Evolutionary conservation across 1,140 invertebrate genomes (phyloP).

Genomic region (Penaeus indicus): DNA sequence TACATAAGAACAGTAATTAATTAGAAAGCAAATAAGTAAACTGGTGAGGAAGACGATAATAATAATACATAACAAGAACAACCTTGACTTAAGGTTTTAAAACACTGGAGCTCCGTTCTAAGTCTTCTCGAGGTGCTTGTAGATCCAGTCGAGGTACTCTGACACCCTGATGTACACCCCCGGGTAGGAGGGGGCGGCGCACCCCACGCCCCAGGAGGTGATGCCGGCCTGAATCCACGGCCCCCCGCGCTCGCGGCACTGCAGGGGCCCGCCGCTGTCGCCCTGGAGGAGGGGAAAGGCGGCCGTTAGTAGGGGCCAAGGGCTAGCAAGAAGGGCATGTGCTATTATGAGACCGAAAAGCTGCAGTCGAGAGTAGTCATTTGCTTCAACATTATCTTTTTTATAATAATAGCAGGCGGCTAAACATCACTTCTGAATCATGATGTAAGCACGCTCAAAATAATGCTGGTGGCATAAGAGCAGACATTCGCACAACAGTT

Average conservation of each 20-base stretch:
- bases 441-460: too few species aligned
- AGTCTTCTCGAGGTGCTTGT: constrained; percentile 60
- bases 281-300: constrained; percentile 22
- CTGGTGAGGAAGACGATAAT: too few species aligned
- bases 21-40: neutral
- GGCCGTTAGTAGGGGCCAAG: too few species aligned
- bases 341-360: too few species aligned
- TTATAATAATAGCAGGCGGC: too few species aligned
- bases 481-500: too few species aligned
- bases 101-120: constrained; percentile 51
- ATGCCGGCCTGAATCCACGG: constrained; percentile 72
- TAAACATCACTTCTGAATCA: too few species aligned
- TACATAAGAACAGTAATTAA: neutral
- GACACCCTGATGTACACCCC: constrained; percentile 74
- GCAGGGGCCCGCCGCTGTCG: constrained; percentile 63
- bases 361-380: too few species aligned
- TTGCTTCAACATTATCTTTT: too few species aligned
- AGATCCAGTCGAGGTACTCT: constrained; percentile 71
- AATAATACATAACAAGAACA: too few species aligned
- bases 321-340: too few species aligned
- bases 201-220: constrained; percentile 82
- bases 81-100: neutral
- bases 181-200: constrained; percentile 73
- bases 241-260: constrained; percentile 56
- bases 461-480: too few species aligned